These are phyloP conservation scores for Caenorhabditis remanei DNA, from an alignment of 1,140 invertebrate genomes.

Conservation along the genomic window DNA sequence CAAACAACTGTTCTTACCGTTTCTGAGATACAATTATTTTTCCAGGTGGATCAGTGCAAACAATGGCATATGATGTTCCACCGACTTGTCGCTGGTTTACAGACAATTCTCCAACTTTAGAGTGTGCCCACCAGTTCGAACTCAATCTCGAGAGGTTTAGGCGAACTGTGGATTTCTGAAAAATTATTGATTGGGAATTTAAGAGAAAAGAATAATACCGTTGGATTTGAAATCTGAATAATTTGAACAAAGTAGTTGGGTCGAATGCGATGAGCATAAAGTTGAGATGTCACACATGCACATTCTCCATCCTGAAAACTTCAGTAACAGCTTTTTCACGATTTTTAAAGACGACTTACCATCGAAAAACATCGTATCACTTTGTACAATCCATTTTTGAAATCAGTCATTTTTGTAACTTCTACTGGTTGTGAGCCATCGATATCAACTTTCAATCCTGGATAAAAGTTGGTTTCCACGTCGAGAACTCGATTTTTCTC, in stretches of 20 bases:
- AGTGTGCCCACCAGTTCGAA: constrained; percentile 32
- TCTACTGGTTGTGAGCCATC: constrained; percentile 13
- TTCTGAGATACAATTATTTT: constrained; percentile 45
- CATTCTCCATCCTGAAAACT: constrained; percentile 66
- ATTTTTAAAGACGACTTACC: constrained; percentile 30
- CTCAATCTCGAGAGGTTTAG: neutral
- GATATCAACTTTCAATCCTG: constrained; percentile 3
- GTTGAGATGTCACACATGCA: constrained; percentile 57
- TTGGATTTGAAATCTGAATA: constrained; percentile 64
- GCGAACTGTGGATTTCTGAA: constrained; percentile 43
- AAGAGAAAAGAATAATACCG: neutral
- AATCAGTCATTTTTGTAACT: constrained; percentile 54
- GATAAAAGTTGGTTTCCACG: constrained; percentile 54
- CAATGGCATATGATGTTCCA: constrained; percentile 5
- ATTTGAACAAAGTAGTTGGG: constrained; percentile 58
- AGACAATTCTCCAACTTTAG: constrained; percentile 11
- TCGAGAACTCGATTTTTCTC: constrained; percentile 41
- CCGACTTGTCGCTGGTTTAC: constrained; percentile 36
- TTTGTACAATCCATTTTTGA: constrained; percentile 64
- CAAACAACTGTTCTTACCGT: constrained; percentile 36
- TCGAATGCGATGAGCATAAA: constrained; percentile 62
- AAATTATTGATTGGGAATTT: neutral
- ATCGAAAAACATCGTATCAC: constrained; percentile 53
- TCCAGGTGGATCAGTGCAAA: constrained; percentile 33
- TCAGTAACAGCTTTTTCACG: neutral